phyloP scores from a whole-genome alignment of 1,140 invertebrate genomes.

The Drosophila quadrilineata region DNA sequence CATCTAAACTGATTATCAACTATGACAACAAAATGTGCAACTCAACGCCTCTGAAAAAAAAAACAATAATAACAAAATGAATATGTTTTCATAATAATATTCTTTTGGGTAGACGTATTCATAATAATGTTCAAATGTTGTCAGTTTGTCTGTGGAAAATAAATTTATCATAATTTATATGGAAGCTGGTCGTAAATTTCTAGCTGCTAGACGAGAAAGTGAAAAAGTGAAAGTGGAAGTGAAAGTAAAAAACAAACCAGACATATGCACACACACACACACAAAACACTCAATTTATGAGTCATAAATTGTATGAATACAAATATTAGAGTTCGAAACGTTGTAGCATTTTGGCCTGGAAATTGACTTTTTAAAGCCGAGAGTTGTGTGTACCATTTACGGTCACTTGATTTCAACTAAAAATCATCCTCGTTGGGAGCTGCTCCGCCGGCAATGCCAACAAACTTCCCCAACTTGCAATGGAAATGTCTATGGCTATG shows the following conservation, averaged over 20 bases:
- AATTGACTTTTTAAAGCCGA: slow-evolving; percentile 23
- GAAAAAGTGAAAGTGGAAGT: too few species aligned
- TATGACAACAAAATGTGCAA: neutral
- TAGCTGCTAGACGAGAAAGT: slow-evolving; percentile 17
- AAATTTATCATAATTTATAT: slow-evolving; percentile 37
- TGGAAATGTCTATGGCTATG: too few species aligned
- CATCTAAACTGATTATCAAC: neutral
- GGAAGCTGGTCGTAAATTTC: slow-evolving; percentile 30
- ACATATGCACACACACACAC: neutral
- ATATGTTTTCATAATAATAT: too few species aligned
- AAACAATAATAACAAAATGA: too few species aligned
- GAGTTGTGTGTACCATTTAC: slow-evolving; percentile 17
- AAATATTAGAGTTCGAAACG: slow-evolving; percentile 42
- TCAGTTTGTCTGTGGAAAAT: neutral
- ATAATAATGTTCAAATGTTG: neutral
- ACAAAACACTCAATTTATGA: slow-evolving; percentile 42
- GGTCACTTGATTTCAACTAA: slow-evolving; percentile 26
- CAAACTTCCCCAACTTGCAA: too few species aligned
- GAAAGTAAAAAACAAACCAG: slow-evolving; percentile 24
- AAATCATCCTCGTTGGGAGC: neutral
- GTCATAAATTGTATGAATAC: slow-evolving; percentile 38
- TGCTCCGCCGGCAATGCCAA: neutral
- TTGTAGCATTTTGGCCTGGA: slow-evolving; percentile 19
- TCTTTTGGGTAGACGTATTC: neutral
- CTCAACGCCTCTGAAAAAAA: neutral